Evolutionary conservation across 2,888 invertebrate genomes (phyloP).

Genomic region (Xestia sexstrigata): DNA sequence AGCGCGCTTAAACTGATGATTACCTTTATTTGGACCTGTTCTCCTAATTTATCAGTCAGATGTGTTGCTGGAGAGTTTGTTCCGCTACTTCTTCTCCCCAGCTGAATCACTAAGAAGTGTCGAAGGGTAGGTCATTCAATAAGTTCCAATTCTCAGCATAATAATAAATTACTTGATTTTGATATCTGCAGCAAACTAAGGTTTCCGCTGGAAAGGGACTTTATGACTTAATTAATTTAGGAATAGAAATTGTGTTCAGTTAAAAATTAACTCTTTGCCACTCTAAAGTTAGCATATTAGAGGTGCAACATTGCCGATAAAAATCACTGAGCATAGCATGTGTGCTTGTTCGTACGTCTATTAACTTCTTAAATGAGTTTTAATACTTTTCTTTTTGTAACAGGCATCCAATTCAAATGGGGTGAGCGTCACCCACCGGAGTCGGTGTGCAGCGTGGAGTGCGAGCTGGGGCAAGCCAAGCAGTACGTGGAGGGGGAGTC

Average conservation of each 20-base stretch:
- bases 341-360: not conserved
- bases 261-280: not conserved
- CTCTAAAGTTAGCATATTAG: not conserved
- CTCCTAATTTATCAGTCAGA: not conserved
- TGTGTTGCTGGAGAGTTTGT: not conserved
- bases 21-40: not conserved
- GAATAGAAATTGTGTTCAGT: not conserved
- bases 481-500: conserved; percentile 98
- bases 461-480: conserved; percentile 97
- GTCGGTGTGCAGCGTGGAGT: conserved; percentile 97
- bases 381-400: not conserved
- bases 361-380: not conserved
- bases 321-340: not conserved
- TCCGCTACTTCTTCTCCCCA: not conserved
- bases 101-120: not conserved
- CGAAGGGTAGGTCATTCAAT: not conserved
- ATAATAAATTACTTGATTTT: not conserved
- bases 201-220: not conserved
- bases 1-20: conserved; percentile 68
- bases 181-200: not conserved
- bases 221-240: not conserved
- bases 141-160: not conserved
- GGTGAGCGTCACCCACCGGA: conserved; percentile 95
- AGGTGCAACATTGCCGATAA: not conserved
- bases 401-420: conserved; percentile 96